Conservation (phyloP, 2,797 vertebrate species). For the Esox lucius region DNA sequence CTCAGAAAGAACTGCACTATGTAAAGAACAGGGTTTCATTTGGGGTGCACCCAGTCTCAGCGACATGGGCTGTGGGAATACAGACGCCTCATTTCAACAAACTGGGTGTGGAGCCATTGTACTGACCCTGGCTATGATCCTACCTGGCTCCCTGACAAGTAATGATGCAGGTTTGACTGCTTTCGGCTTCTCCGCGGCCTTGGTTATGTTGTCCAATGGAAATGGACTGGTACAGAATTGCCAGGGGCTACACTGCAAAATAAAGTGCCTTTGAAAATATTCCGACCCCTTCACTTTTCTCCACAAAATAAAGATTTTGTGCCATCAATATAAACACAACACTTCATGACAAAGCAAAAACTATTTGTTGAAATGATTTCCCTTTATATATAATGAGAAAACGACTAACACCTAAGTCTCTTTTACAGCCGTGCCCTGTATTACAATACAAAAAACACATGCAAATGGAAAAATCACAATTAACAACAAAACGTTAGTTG, state of each 20-base stretch:
- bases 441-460: too few relatives aligned
- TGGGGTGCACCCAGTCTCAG: background rate
- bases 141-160: conserved; percentile 37
- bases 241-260: background rate
- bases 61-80: conserved; percentile 32
- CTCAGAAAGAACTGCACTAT: too few relatives aligned
- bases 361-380: too few relatives aligned
- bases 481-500: too few relatives aligned
- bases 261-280: too few relatives aligned
- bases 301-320: too few relatives aligned
- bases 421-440: too few relatives aligned
- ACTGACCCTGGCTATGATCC: conserved; percentile 42
- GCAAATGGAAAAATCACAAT: too few relatives aligned
- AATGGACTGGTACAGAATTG: background rate
- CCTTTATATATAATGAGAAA: too few relatives aligned
- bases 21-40: background rate
- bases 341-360: background rate
- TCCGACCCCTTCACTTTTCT: too few relatives aligned
- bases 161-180: conserved; percentile 40
- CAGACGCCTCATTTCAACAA: conserved; percentile 41
- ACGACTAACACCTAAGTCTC: too few relatives aligned
- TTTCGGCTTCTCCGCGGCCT: background rate
- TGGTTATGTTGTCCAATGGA: background rate
- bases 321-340: background rate
- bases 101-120: conserved; percentile 42